These are phyloP conservation scores for Notoglanidium macrostoma DNA, from an alignment of 2,797 vertebrate species.

Conservation along the genomic window DNA sequence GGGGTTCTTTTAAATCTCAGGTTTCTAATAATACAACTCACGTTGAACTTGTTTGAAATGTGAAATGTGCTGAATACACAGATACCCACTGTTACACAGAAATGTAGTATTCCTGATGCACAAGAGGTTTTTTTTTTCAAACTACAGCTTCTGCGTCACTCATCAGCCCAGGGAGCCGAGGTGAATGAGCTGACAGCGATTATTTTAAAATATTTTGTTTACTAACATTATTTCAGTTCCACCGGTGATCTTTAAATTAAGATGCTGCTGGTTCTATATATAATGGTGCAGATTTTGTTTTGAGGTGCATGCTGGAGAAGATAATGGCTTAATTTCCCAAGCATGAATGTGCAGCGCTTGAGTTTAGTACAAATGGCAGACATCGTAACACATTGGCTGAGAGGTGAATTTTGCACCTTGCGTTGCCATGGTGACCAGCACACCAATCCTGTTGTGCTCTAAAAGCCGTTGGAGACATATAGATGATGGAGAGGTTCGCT, in stretches of 20 bases:
- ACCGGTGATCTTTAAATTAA: not conserved
- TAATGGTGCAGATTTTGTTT: constrained; percentile 21
- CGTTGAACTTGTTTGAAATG: constrained; percentile 30
- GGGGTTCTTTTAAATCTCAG: constrained; percentile 1
- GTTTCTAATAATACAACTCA: constrained; percentile 36
- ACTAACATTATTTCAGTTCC: constrained; percentile 4
- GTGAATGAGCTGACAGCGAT: not conserved
- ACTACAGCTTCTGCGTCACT: constrained; percentile 27
- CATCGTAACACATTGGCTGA: constrained; percentile 49
- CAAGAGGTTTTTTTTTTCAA: constrained; percentile 9
- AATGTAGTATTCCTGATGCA: not conserved
- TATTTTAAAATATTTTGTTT: constrained; percentile 37
- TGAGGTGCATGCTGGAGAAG: not conserved
- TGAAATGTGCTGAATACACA: constrained; percentile 27
- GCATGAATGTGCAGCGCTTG: constrained; percentile 18
- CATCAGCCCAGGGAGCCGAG: not conserved
- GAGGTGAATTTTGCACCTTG: constrained; percentile 54
- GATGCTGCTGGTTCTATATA: not conserved
- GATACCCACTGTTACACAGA: constrained; percentile 5
- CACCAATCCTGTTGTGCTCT: constrained; percentile 37
- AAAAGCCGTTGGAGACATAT: constrained; percentile 44
- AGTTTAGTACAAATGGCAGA: constrained; percentile 37
- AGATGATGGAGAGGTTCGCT: constrained; percentile 37
- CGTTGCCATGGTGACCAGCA: constrained; percentile 62
- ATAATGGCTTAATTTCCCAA: constrained; percentile 24